Evolutionary conservation across 2,113 vertebrate genomes (phyloP).

Genomic region (Neodon shergylaensis): DNA sequence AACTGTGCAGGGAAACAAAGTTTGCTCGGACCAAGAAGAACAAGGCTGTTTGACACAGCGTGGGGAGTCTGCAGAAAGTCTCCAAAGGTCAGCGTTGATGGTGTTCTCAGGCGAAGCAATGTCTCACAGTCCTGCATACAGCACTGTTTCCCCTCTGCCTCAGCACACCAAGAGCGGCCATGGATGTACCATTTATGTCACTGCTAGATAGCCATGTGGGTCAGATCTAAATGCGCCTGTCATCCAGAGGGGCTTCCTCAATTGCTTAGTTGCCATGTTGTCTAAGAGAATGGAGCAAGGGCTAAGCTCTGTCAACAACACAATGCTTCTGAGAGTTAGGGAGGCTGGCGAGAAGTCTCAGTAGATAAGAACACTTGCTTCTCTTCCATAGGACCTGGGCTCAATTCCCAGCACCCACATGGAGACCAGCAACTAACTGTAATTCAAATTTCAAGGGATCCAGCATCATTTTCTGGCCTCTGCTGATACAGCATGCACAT

Average conservation of each 20-base stretch:
- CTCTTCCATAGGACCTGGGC: not conserved
- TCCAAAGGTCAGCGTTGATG: not conserved
- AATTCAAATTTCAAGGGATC: not conserved
- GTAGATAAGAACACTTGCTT: not conserved
- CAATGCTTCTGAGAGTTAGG: not conserved
- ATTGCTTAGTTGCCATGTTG: not conserved
- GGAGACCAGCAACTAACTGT: not conserved
- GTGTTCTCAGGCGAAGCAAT: not conserved
- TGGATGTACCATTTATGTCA: accelerated
- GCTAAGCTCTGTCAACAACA: not conserved
- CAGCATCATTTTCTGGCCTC: not conserved
- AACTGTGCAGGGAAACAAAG: accelerated
- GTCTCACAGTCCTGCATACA: accelerated
- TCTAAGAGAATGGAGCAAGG: not conserved
- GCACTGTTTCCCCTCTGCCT: accelerated
- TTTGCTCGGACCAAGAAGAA: not conserved
- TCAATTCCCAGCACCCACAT: not conserved
- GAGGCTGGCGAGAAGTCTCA: not conserved
- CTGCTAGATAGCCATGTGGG: not conserved
- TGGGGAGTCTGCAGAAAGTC: accelerated
- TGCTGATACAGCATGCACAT: not conserved
- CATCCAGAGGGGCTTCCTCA: not conserved
- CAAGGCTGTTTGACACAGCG: not conserved
- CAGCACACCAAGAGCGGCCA: not conserved
- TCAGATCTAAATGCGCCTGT: accelerated